Percentiles rank a stretch among this genome's conserved stretches.
phyloP scores from a whole-genome alignment of 2,888 invertebrate species.

The Leptura quadrifasciata region DNA sequence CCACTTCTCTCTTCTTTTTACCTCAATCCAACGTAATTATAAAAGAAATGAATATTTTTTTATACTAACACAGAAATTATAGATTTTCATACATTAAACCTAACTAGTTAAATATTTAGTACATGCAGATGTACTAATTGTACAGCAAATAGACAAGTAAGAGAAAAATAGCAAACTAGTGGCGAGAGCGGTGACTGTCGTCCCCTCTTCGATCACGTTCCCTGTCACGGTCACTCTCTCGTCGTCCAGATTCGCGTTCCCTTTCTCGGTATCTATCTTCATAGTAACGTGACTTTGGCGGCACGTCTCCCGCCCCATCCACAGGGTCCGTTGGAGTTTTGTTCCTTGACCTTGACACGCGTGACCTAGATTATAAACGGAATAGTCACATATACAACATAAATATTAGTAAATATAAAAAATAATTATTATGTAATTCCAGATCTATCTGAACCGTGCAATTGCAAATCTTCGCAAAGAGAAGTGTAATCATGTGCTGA shows the following conservation, averaged over 20 bases:
- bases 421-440: too few relatives aligned
- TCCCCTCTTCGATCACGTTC: conserved; percentile 81
- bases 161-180: conserved; percentile 71
- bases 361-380: conserved; percentile 45
- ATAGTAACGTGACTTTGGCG: conserved; percentile 81
- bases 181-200: conserved; percentile 83
- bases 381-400: conserved; percentile 23
- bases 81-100: conserved; percentile 30
- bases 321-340: conserved; percentile 79
- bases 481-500: too few relatives aligned
- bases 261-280: conserved; percentile 89
- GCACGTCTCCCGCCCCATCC: conserved; percentile 67
- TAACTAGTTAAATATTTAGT: conserved; percentile 37
- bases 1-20: conserved; percentile 59
- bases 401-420: neutral
- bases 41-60: conserved; percentile 40
- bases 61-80: conserved; percentile 38
- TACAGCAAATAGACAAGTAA: conserved; percentile 24
- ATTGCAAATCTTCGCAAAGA: too few relatives aligned
- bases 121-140: conserved; percentile 47
- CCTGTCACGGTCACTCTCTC: conserved; percentile 81
- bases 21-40: conserved; percentile 43
- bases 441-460: too few relatives aligned
- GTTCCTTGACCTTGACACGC: conserved; percentile 75
- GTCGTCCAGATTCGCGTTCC: conserved; percentile 75